phyloP scores from a whole-genome alignment of 2,797 vertebrate genomes.

The Ceryle rudis region DNA sequence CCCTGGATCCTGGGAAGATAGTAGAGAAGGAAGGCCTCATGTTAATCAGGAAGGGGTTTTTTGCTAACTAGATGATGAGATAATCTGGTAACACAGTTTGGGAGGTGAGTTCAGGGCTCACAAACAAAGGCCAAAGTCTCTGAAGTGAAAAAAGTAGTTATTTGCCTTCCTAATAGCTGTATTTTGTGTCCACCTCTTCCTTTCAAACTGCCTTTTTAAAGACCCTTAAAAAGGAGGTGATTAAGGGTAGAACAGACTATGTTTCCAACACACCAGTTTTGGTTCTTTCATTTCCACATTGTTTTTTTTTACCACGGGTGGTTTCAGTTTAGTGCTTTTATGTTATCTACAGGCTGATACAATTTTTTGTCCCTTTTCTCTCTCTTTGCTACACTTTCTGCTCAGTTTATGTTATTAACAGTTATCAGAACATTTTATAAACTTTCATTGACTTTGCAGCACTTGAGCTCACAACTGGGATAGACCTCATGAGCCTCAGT shows the following conservation, averaged over 20 bases:
- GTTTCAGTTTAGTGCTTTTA: neutral
- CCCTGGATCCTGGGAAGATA: neutral
- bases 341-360: neutral
- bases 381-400: neutral
- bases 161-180: neutral
- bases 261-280: neutral
- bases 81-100: neutral
- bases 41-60: neutral
- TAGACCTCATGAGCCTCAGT: slow-evolving; percentile 9
- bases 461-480: neutral
- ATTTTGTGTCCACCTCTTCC: neutral
- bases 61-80: neutral
- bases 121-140: neutral
- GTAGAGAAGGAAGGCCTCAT: neutral
- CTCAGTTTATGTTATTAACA: neutral
- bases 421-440: slow-evolving; percentile 11
- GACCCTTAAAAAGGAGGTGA: neutral
- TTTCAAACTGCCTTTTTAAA: neutral
- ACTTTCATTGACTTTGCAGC: slow-evolving; percentile 15
- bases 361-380: neutral
- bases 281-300: neutral
- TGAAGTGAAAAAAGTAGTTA: neutral
- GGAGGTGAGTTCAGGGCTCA: neutral
- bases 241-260: neutral
- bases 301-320: neutral